A percentile compares a stretch with the other conserved stretches of the same genome.
phyloP scores from a whole-genome alignment of 2,797 vertebrate genomes.

The Rhinogobio ventralis region DNA sequence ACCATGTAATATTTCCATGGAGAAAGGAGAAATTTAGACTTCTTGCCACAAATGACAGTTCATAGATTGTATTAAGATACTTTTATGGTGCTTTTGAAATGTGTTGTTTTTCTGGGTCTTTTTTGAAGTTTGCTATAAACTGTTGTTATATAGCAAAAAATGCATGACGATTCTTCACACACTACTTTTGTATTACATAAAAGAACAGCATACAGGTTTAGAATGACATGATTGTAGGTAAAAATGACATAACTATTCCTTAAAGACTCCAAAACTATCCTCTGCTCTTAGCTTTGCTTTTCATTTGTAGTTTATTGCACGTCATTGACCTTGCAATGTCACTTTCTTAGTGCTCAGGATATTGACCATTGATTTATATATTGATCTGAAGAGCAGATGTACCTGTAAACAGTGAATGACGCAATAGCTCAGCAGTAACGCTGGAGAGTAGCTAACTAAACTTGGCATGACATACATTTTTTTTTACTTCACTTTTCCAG shows the following conservation, averaged over 20 bases:
- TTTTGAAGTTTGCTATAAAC: background rate
- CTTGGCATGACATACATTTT: background rate
- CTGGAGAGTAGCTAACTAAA: background rate
- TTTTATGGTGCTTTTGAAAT: background rate
- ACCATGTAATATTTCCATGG: background rate
- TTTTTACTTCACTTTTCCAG: background rate
- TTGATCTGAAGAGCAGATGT: background rate
- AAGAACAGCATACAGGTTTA: background rate
- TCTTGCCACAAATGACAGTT: background rate
- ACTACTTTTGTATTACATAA: background rate
- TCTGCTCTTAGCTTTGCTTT: background rate
- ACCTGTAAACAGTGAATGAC: background rate
- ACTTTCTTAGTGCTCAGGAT: slow-evolving; percentile 13
- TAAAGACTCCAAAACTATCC: background rate
- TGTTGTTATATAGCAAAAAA: background rate
- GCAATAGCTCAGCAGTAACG: background rate
- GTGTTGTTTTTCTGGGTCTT: background rate
- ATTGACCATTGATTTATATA: slow-evolving; percentile 29
- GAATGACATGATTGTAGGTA: background rate
- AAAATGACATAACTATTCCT: background rate
- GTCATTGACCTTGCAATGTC: slow-evolving; percentile 6
- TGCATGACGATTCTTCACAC: background rate
- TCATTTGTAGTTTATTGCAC: slow-evolving; percentile 12
- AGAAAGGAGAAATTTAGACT: background rate
- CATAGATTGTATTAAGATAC: background rate